phyloP scores from a whole-genome alignment of 2,113 vertebrate species.

The Pipra filicauda region DNA sequence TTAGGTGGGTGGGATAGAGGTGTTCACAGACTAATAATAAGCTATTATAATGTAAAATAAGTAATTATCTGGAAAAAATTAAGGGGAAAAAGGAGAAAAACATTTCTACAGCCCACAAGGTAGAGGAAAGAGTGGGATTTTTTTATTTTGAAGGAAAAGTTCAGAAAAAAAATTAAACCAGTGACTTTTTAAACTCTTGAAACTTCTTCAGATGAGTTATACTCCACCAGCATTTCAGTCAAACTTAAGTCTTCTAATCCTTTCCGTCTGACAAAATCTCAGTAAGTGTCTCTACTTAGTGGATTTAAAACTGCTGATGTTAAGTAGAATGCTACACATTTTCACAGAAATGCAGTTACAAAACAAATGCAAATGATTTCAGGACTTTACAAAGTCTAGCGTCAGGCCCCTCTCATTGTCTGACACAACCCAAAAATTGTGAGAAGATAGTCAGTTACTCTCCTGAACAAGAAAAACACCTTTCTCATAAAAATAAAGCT shows the following conservation, averaged over 20 bases:
- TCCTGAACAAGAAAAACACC: not conserved
- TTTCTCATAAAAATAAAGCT: not conserved
- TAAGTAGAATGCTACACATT: conserved; percentile 10
- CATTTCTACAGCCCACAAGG: not conserved
- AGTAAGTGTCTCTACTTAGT: conserved; percentile 32
- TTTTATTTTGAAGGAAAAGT: not conserved
- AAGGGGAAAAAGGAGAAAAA: not conserved
- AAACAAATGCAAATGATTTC: conserved; percentile 56
- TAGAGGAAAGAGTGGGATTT: rapidly evolving
- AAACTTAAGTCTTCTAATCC: conserved; percentile 46
- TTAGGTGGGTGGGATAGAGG: not conserved
- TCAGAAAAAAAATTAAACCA: not conserved
- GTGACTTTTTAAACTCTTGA: not conserved
- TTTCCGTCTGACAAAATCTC: conserved; percentile 14
- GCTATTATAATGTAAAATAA: not conserved
- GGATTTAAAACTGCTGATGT: conserved; percentile 37
- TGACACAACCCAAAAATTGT: not conserved
- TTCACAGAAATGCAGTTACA: conserved; percentile 53
- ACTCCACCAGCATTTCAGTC: not conserved
- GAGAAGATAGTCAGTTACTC: not conserved
- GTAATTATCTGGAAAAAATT: not conserved
- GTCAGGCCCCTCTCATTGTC: not conserved
- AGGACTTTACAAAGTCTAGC: not conserved
- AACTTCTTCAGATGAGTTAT: not conserved
- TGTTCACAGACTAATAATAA: not conserved